Base-by-base conservation (phyloP, 1,140 invertebrate genomes). In the Drosophila elegans region DNA sequence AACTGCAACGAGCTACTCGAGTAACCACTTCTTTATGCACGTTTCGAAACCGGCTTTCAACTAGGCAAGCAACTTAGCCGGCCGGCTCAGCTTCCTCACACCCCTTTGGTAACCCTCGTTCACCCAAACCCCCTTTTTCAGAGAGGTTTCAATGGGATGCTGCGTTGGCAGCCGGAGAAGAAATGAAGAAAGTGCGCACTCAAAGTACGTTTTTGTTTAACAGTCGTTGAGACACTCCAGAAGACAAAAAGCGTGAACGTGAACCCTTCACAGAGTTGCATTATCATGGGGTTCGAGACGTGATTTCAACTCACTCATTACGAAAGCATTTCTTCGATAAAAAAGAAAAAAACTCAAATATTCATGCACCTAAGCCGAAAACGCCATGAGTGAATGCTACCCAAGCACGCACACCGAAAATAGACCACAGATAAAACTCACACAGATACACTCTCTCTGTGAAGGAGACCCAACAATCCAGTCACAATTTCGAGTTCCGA, bases 41-140 rank as follows among this genome's bases (percentile, higher is more conserved):
- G 64, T 71, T 36, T 71, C 42, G 63, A 80, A 84, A 84, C 80
- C 80, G 80, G 80, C 80, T 84, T 71, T 52, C 53, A 57, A 66
- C 57, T 66, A 79, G 64, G 55, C 71, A 71, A 71, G 60, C 46
- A 64, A 64, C 64, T 68, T 46, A 64, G 67, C 67, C 67, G 64
- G 62, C 67, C 67, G 67, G 63, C 67, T 69, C 27, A 32, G 10
- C 41, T 48, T 13, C 49, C 49, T 32, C 63, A 38, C 11, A 69
- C 38, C 42, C 32, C 27, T 9, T 45, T 13, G 36, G 13, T 10
- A 21, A 38, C 66, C 64, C 27, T 41, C 39, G 48, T 12, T 34
- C 46, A 52, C 39, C 41, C 27, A 32, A 68, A 38, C 16, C 62
- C 64, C 46, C 39, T 53, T 42, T 36, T 38, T 13, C 32, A 54